phyloP scores from a whole-genome alignment of 2,797 vertebrate species.

The Graptemys geographica region DNA sequence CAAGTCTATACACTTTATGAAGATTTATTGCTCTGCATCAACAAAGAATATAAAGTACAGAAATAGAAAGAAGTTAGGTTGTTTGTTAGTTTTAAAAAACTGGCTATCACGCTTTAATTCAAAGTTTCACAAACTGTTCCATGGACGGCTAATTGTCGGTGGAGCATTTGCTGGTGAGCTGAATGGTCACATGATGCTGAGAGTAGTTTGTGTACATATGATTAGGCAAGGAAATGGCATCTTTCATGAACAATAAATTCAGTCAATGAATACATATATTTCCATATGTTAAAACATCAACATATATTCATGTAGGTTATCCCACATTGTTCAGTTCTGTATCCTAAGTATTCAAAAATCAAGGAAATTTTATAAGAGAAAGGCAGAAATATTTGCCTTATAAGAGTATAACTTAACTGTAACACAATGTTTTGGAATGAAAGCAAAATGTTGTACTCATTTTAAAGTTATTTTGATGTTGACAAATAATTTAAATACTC shows the following conservation, averaged over 20 bases:
- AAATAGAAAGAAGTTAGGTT: background rate
- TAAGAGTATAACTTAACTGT: background rate
- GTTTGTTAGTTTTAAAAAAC: background rate
- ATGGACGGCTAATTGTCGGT: background rate
- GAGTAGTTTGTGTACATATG: background rate
- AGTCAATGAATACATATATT: background rate
- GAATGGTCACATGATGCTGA: background rate
- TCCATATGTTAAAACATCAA: background rate
- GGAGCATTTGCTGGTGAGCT: background rate
- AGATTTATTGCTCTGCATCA: background rate
- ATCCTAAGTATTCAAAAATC: background rate
- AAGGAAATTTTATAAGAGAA: background rate
- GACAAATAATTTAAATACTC: background rate
- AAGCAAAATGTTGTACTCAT: background rate
- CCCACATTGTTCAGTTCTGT: background rate
- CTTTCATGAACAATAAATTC: background rate
- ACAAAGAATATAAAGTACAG: background rate
- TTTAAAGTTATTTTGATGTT: background rate
- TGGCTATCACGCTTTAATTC: background rate
- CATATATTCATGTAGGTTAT: rapidly evolving
- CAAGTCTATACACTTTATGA: background rate
- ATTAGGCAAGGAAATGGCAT: background rate
- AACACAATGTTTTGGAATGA: background rate
- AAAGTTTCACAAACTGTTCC: background rate
- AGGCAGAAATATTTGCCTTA: background rate